Base-by-base conservation (phyloP, 1,140 invertebrate species). In the Drosophila pseudoananassae region DNA sequence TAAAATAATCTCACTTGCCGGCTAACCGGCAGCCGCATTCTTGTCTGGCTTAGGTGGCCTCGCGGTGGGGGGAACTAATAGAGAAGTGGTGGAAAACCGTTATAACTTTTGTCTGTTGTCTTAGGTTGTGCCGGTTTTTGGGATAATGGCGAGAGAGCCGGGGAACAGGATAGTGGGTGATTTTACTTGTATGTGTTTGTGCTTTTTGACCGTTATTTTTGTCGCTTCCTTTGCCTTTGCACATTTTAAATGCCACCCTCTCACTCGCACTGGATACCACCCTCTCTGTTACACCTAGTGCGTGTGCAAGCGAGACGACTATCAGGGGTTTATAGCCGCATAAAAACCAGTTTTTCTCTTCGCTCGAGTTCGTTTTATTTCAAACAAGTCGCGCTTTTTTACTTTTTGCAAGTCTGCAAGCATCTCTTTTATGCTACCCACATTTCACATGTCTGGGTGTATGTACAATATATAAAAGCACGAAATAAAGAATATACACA, bases 321-420 rank as follows among this genome's bases (percentile, higher is more conserved):
- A 55, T 78, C 72, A 33, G 63, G 54, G 10, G 9, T n/a, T 17
- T 43, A 8, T 17, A n/a, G 12, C 14, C 38, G 64, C 70, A 74
- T 51, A 54, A 78, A 87, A 84, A 87, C 85, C 75, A 80, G 77
- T 80, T 82, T 83, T 81, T 69, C 69, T 58, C 50, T 66, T 27
- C 59, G 52, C 9, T 53, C 36, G 46, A 38, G 27, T 58, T 49
- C 74, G 72, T 77, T 85, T 58, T 68, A 72, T 76, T 87, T 87
- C 64, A 72, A 88, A 88, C 75, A 88, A 88, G 79, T 87, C 78
- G 78, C 75, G 70, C 64, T 83, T 84, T 84, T 85, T 79, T 20
- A 72, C 49, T 69, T 73, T 74, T 75, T 75, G 70, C 70, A 66
- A 65, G 63, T 61, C 50, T 76, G 78, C 70, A 68, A 61, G 70